Conservation (phyloP, 2,888 invertebrate species). For the Dicyrtoma fusca region DNA sequence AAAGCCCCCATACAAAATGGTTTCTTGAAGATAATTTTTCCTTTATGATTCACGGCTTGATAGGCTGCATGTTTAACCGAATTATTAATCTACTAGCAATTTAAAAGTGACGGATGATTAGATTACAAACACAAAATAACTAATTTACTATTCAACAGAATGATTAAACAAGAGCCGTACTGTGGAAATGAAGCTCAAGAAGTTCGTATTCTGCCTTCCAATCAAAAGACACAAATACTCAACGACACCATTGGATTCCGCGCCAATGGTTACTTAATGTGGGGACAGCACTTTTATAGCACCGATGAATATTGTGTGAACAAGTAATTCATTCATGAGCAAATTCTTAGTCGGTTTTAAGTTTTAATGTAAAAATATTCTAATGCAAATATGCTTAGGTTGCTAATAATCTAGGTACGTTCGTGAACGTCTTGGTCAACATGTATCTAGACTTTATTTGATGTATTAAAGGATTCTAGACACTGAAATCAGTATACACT, state of each 20-base stretch:
- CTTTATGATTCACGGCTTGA: no score
- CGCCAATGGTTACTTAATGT: conserved; percentile 19
- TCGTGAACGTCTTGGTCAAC: neutral
- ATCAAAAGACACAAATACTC: no score
- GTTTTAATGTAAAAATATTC: neutral
- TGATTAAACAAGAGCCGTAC: neutral
- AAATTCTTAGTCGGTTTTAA: neutral
- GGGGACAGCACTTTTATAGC: conserved; percentile 8
- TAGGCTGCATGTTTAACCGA: no score
- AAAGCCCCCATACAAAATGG: no score
- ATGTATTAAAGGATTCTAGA: conserved; percentile 9
- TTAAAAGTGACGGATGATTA: no score
- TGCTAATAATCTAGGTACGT: neutral
- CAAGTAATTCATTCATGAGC: conserved; percentile 8
- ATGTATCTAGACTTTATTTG: no score
- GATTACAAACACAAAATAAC: no score
- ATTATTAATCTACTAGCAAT: no score
- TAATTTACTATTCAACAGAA: no score
- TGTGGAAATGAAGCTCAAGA: conserved; percentile 2
- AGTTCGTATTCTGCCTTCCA: neutral
- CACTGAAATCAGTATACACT: conserved; percentile 1
- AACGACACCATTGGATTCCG: conserved; percentile 7
- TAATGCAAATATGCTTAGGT: no score
- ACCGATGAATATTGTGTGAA: conserved; percentile 31
- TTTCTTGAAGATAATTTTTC: no score